A percentile compares a stretch with the other conserved stretches of the same genome.
phyloP scores from a whole-genome alignment of 2,113 vertebrate species.

The Brachyhypopomus occidentalis region DNA sequence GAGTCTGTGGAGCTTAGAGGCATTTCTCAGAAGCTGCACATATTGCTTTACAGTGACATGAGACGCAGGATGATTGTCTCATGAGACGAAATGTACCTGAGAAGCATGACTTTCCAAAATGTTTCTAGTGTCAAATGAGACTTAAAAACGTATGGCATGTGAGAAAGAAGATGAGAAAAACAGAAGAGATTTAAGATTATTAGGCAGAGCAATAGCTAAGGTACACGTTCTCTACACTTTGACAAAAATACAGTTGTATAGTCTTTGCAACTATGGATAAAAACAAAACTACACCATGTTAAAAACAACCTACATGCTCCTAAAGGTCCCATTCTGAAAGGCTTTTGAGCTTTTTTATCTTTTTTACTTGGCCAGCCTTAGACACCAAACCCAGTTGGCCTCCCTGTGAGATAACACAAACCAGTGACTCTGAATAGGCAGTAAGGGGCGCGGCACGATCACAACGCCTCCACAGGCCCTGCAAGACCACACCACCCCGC shows the following conservation, averaged over 20 bases:
- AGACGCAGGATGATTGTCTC: neutral
- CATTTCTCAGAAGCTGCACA: slow-evolving; percentile 11
- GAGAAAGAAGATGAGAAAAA: neutral
- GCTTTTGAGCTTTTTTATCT: neutral
- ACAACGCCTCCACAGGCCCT: neutral
- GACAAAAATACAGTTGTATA: neutral
- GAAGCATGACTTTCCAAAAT: neutral
- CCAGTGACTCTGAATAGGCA: slow-evolving; percentile 42
- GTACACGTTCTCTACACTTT: neutral
- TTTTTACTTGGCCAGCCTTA: slow-evolving; percentile 3
- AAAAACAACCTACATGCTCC: neutral
- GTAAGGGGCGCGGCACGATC: neutral
- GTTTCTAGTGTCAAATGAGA: neutral
- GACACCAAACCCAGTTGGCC: slow-evolving; percentile 10
- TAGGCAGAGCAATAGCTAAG: neutral
- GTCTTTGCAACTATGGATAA: neutral
- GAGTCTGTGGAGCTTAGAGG: slow-evolving; percentile 9
- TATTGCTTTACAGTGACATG: neutral
- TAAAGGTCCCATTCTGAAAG: slow-evolving; percentile 6
- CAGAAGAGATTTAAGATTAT: neutral
- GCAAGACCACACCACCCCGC: neutral
- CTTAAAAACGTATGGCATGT: no score
- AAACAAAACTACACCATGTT: neutral
- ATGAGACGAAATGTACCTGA: neutral
- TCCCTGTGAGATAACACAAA: slow-evolving; percentile 38